Percentiles rank a stretch among this genome's conserved stretches.
These are phyloP conservation scores for Aldabrachelys gigantea DNA, from an alignment of 2,113 vertebrate genomes.

Conservation along the genomic window DNA sequence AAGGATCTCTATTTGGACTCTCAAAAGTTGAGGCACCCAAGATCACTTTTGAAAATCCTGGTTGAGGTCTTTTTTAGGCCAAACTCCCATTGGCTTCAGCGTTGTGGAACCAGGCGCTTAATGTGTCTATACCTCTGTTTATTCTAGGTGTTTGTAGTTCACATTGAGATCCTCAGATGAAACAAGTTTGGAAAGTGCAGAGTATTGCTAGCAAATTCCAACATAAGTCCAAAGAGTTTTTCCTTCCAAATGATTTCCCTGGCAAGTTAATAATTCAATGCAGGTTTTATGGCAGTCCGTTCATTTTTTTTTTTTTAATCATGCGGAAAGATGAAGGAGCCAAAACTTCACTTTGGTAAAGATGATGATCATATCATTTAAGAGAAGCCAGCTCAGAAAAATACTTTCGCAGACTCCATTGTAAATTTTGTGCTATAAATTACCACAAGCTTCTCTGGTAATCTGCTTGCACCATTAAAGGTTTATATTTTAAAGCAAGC, in stretches of 20 bases:
- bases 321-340: slow-evolving; percentile 19
- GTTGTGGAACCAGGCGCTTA: neutral
- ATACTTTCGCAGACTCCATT: slow-evolving; percentile 8
- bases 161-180: neutral
- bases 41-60: neutral
- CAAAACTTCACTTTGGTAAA: slow-evolving; percentile 63
- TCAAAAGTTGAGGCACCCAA: neutral
- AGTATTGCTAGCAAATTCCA: neutral
- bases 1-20: neutral
- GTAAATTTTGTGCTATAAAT: slow-evolving; percentile 36
- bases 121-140: neutral
- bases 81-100: neutral
- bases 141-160: neutral
- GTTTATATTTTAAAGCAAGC: slow-evolving; percentile 39
- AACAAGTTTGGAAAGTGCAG: neutral
- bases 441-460: slow-evolving; percentile 22
- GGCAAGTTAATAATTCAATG: slow-evolving; percentile 66
- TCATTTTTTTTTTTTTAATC: slow-evolving; percentile 60
- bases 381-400: slow-evolving; percentile 9
- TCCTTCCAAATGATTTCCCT: slow-evolving; percentile 29
- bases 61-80: neutral
- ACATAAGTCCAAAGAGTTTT: slow-evolving; percentile 1
- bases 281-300: slow-evolving; percentile 47
- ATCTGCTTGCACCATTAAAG: slow-evolving; percentile 16
- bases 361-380: slow-evolving; percentile 18